Evolutionary conservation across 2,113 vertebrate species (phyloP).

Genomic region (Peromyscus polionotus): DNA sequence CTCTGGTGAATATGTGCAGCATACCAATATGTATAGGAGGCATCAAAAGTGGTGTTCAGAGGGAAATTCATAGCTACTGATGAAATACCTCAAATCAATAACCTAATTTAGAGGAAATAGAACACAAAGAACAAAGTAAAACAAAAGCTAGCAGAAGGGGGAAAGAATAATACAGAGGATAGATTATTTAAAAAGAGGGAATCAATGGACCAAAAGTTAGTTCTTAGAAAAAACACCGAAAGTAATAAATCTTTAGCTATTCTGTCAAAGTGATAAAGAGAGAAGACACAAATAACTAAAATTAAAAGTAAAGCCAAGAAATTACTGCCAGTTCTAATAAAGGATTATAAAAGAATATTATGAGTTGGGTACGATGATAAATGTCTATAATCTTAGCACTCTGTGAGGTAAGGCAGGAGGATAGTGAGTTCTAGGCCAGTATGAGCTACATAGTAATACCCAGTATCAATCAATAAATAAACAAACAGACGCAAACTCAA

Average conservation of each 20-base stretch:
- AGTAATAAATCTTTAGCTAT: constrained; percentile 11
- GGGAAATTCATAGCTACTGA: constrained; percentile 39
- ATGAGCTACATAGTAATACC: neutral
- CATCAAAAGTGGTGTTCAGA: neutral
- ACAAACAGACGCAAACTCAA: neutral
- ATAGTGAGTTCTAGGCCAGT: neutral
- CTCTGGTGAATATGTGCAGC: neutral
- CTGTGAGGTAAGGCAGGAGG: neutral
- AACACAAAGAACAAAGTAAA: constrained; percentile 39
- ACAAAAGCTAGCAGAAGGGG: neutral
- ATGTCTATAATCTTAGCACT: neutral
- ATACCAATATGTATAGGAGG: neutral
- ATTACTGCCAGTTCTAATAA: neutral
- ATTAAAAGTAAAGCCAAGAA: neutral
- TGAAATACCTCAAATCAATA: neutral
- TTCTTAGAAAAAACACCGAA: neutral
- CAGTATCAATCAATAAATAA: neutral
- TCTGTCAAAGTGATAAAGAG: neutral
- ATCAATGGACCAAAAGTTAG: neutral
- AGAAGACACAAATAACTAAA: neutral
- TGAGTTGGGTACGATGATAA: neutral
- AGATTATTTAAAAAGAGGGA: neutral
- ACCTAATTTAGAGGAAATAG: neutral
- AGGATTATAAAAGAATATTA: constrained; percentile 1
- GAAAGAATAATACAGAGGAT: neutral